Percentiles rank a stretch among this genome's conserved stretches.
Evolutionary conservation across 1,140 invertebrate species (phyloP).

Genomic region (Diorhabda sublineata): DNA sequence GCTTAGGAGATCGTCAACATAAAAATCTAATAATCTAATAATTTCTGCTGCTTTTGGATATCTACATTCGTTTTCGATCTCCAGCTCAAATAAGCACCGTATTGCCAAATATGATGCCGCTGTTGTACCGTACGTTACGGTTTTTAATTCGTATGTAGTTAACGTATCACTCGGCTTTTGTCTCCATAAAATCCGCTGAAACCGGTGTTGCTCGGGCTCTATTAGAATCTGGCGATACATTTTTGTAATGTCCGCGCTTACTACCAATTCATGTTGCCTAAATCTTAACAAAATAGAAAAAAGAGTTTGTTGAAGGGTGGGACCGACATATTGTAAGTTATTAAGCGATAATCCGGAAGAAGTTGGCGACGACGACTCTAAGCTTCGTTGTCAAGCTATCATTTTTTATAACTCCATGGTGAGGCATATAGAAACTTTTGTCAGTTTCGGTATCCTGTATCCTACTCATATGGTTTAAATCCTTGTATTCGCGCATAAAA

Average conservation of each 20-base stretch:
- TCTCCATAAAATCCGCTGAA: constrained; percentile 27
- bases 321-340: constrained; percentile 29
- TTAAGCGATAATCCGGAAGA: constrained; percentile 34
- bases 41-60: neutral
- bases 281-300: constrained; percentile 45
- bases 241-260: constrained; percentile 43
- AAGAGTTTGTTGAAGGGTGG: constrained; percentile 31
- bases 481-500: constrained; percentile 39
- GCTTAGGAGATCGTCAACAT: constrained; percentile 46
- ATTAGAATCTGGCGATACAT: constrained; percentile 46
- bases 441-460: neutral
- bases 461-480: constrained; percentile 34
- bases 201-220: constrained; percentile 27
- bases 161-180: constrained; percentile 20
- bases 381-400: constrained; percentile 39
- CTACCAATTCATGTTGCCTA: constrained; percentile 33
- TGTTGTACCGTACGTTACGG: constrained; percentile 41
- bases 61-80: constrained; percentile 27
- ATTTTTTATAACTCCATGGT: constrained; percentile 44
- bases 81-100: constrained; percentile 41
- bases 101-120: constrained; percentile 34
- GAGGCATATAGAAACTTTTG: constrained; percentile 15
- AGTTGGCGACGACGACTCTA: constrained; percentile 34
- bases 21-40: constrained; percentile 16
- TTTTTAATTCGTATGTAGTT: constrained; percentile 26